These are phyloP conservation scores for Raja brachyura DNA, from an alignment of 2,113 vertebrate genomes.

Conservation along the genomic window DNA sequence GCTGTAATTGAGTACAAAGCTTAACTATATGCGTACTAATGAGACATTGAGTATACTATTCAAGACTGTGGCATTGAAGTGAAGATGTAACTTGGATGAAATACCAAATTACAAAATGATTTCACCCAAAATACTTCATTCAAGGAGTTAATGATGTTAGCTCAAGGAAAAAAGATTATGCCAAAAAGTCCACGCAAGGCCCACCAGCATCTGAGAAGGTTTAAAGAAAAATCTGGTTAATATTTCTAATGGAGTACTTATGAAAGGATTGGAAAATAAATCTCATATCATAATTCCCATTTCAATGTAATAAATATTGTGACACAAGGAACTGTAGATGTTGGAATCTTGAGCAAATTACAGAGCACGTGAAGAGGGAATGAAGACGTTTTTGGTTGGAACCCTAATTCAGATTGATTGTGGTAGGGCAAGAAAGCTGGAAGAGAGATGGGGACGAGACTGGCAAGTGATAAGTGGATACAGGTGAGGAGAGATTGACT, in stretches of 20 bases:
- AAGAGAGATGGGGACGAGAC: too few species aligned
- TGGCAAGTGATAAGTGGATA: too few species aligned
- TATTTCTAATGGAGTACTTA: neutral
- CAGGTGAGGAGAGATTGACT: too few species aligned
- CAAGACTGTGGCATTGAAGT: constrained; percentile 43
- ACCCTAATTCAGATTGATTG: too few species aligned
- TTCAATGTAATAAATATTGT: neutral
- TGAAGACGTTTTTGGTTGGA: too few species aligned
- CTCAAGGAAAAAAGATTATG: neutral
- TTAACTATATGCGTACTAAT: neutral
- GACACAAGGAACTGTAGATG: too few species aligned
- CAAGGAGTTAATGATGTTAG: neutral
- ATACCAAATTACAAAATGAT: constrained; percentile 42
- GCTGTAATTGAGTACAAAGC: neutral
- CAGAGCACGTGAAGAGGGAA: too few species aligned
- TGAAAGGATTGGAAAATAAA: neutral
- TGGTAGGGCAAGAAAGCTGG: too few species aligned
- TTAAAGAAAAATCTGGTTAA: neutral
- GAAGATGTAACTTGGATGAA: constrained; percentile 45
- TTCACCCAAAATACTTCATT: constrained; percentile 47
- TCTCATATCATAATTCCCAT: neutral
- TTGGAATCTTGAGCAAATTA: too few species aligned
- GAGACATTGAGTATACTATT: constrained; percentile 12
- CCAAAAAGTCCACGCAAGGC: neutral
- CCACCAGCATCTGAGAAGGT: neutral